Evolutionary conservation across 2,888 invertebrate species (phyloP).

Genomic region (Pegoplata infirma): DNA sequence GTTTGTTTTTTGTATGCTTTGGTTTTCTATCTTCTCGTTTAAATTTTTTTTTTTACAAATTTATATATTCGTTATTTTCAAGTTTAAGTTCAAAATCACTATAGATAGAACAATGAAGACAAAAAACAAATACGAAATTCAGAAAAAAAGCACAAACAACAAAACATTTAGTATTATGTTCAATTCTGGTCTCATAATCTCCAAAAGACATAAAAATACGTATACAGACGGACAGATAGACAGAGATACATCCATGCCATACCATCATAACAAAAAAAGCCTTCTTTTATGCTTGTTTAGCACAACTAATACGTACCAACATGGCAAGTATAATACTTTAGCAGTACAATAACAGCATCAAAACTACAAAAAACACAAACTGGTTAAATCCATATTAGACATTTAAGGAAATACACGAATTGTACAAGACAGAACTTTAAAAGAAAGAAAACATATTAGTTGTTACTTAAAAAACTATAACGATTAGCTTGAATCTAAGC

Average conservation of each 20-base stretch:
- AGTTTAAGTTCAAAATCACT: constrained; percentile 59
- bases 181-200: constrained; percentile 33
- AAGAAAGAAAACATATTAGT: too few relatives aligned
- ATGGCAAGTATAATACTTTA: too few relatives aligned
- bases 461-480: too few relatives aligned
- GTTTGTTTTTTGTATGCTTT: constrained; percentile 7
- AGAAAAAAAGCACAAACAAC: constrained; percentile 14
- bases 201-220: constrained; percentile 1
- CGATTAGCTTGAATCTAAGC: too few relatives aligned
- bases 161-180: constrained; percentile 13
- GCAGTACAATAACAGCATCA: constrained; percentile 29
- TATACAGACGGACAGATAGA: not conserved
- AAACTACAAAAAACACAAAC: too few relatives aligned
- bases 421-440: not conserved
- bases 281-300: constrained; percentile 37
- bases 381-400: constrained; percentile 52
- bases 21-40: not conserved
- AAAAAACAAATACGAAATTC: constrained; percentile 28
- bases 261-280: constrained; percentile 1
- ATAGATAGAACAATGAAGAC: constrained; percentile 28
- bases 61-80: constrained; percentile 43
- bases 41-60: too few relatives aligned
- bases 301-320: constrained; percentile 17
- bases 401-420: constrained; percentile 52
- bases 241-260: not conserved